Percentiles rank a stretch among this genome's conserved stretches.
Conservation (phyloP, 2,797 vertebrate species). For the Falco columbarius region DNA sequence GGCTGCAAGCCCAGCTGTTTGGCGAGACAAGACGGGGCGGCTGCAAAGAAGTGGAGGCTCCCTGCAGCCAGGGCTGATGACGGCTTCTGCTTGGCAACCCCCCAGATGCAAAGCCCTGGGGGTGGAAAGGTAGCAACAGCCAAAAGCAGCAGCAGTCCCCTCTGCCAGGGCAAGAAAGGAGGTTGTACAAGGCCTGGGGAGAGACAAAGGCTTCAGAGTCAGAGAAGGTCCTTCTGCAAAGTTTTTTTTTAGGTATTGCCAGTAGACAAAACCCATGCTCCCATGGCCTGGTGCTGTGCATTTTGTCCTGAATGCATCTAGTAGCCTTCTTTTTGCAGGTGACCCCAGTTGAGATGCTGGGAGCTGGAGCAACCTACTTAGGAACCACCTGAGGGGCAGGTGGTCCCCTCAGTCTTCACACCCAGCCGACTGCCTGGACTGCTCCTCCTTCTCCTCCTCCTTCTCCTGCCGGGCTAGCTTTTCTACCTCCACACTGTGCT, state of each 20-base stretch:
- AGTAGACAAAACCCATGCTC: fast-evolving
- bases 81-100: background rate
- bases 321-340: background rate
- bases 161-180: background rate
- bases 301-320: background rate
- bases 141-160: background rate
- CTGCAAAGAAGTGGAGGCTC: background rate
- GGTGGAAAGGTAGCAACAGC: background rate
- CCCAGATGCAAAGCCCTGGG: background rate
- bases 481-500: background rate
- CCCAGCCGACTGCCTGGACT: fast-evolving
- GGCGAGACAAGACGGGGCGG: background rate
- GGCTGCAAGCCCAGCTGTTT: background rate
- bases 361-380: background rate
- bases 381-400: background rate
- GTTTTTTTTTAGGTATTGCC: background rate
- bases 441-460: background rate
- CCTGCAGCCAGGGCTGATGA: background rate
- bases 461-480: background rate
- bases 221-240: background rate
- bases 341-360: background rate
- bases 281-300: background rate
- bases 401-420: background rate
- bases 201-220: background rate
- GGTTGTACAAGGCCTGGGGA: background rate